Conservation (phyloP, 2,888 invertebrate genomes). For the Volucella zonaria region DNA sequence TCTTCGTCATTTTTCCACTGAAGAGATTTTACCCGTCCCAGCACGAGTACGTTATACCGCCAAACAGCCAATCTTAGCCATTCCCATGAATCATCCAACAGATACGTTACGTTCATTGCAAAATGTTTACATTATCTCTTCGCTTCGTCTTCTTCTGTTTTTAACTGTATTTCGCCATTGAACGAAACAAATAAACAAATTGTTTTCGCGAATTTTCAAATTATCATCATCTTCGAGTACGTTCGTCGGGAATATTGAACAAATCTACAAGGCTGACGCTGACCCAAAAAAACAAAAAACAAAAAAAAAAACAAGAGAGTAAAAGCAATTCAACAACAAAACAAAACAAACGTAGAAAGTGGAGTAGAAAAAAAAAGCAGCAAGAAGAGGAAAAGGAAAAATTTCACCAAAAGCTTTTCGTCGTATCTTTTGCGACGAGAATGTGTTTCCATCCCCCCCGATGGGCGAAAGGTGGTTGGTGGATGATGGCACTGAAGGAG, state of each 20-base stretch:
- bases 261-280: too few relatives aligned
- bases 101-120: too few relatives aligned
- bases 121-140: not conserved
- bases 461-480: slow-evolving; percentile 3
- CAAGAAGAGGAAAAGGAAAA: slow-evolving; percentile 5
- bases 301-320: not conserved
- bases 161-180: slow-evolving; percentile 7
- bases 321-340: not conserved
- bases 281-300: not conserved
- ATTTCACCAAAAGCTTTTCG: slow-evolving; percentile 29
- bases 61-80: too few relatives aligned
- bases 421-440: not conserved
- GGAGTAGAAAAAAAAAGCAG: not conserved
- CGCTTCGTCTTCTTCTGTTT: not conserved
- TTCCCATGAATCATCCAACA: too few relatives aligned
- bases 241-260: too few relatives aligned
- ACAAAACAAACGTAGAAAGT: not conserved
- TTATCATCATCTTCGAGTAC: slow-evolving; percentile 13
- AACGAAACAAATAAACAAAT: slow-evolving; percentile 46
- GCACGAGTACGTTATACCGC: too few relatives aligned
- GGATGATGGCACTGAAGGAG: not conserved
- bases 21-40: slow-evolving; percentile 2
- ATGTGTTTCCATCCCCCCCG: not conserved
- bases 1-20: slow-evolving; percentile 43
- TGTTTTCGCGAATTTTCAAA: slow-evolving; percentile 58